phyloP scores from a whole-genome alignment of 2,113 vertebrate genomes.

The Pseudonaja textilis region DNA sequence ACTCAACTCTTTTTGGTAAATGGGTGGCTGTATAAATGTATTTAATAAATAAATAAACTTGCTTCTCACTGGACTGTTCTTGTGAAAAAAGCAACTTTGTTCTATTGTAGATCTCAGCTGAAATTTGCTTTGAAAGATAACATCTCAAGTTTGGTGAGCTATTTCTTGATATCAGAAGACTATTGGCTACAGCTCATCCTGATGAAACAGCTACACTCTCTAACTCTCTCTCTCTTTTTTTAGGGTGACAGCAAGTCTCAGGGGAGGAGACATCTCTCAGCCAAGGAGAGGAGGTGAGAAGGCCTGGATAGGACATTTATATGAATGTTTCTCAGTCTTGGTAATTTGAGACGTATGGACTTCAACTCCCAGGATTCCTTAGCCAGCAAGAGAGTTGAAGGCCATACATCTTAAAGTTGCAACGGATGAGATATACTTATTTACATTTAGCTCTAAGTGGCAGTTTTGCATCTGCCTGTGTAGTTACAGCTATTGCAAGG shows the following conservation, averaged over 20 bases:
- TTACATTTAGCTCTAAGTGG: not conserved
- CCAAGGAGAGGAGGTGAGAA: slow-evolving; percentile 90
- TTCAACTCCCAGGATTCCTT: not conserved
- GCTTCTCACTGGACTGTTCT: not conserved
- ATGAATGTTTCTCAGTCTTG: not conserved
- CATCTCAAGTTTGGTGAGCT: slow-evolving; percentile 70
- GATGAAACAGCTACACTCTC: not conserved
- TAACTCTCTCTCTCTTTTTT: not conserved
- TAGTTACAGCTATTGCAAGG: not conserved
- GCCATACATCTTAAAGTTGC: not conserved
- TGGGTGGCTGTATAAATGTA: not conserved
- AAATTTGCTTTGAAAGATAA: slow-evolving; percentile 70
- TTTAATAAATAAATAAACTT: not conserved
- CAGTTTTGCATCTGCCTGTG: not conserved
- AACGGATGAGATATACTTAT: not conserved
- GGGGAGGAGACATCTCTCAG: slow-evolving; percentile 85
- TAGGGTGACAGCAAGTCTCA: slow-evolving; percentile 78
- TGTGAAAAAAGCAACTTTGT: not conserved
- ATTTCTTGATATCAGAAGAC: not conserved
- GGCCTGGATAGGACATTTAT: not conserved
- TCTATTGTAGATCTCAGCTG: slow-evolving; percentile 64
- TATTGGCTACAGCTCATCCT: not conserved
- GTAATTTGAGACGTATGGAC: not conserved
- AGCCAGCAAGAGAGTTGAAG: not conserved
- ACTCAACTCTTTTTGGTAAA: not conserved